Evolutionary conservation across 2,113 vertebrate genomes (phyloP), one percentile per base, ranked within the genome.

Genomic region (Leptocoma aspasia): DNA sequence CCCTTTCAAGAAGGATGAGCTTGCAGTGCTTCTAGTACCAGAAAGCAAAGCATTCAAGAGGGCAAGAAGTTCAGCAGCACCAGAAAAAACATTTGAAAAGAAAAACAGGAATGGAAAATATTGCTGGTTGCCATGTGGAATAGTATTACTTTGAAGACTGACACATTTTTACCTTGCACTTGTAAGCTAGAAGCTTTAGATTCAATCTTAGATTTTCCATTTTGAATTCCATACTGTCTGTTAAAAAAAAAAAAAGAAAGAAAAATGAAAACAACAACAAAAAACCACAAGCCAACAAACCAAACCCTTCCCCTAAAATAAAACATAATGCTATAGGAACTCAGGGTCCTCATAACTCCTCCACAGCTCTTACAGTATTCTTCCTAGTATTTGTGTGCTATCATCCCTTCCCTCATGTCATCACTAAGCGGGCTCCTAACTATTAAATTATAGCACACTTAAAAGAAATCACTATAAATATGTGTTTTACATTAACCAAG

Each of bases 51-150:
- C n/a, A 45, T 83, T 88, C 24, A 53, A 71, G 60, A 66, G 82
- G 88, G 53, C 56, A 88, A 93, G 64, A 85, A 91, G 75, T 96
- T 91, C 90, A 95, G 68, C 88, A 95, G 82, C 52, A 88, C 27
- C 33, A 92, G 33, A 83, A 94, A 86, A 93, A 66, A 59, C 19
- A 54, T 44, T n/a, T 90, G 82, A 94, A 90, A 95, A 83, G 92
- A 88, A 94, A 96, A 95, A 68, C 75, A 96, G 90, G 44, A 92
- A 75, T 13, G 92, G 92, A 96, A 96, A 96, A 82, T 82, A 78
- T 11, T 80, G 79, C 49, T 64, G 60, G 37, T 90, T 95, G 76
- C 92, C 88, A 75, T 90, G 47, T 83, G 82, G 90, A 86, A 86
- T 71, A 94, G 68, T 78, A 56, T 91, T 93, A 59, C 75, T 54